phyloP scores from a whole-genome alignment of 2,113 vertebrate species.

The Cyprinodon brontotheroides region DNA sequence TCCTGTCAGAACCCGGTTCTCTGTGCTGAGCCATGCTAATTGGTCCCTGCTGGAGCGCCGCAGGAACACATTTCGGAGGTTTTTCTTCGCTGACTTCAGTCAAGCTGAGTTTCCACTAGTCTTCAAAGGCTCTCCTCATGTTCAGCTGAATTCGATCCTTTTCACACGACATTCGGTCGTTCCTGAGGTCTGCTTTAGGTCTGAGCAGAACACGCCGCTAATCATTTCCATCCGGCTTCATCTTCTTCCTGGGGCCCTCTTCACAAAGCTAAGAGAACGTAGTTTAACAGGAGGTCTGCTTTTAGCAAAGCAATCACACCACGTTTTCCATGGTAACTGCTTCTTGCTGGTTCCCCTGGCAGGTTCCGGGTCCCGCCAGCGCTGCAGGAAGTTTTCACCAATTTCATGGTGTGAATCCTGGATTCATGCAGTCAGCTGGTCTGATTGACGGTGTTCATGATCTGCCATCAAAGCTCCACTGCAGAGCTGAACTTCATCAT shows the following conservation, averaged over 20 bases:
- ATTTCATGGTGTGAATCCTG: too few species aligned
- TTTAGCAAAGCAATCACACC: too few species aligned
- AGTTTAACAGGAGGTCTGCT: background rate
- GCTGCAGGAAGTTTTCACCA: too few species aligned
- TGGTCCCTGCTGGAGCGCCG: slow-evolving; percentile 19
- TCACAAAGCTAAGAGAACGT: too few species aligned
- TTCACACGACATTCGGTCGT: background rate
- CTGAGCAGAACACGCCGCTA: too few species aligned
- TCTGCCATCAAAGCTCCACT: too few species aligned
- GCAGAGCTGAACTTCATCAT: too few species aligned
- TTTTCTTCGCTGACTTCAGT: background rate
- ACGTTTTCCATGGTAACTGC: background rate
- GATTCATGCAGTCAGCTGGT: too few species aligned
- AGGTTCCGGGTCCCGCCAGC: too few species aligned
- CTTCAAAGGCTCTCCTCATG: background rate
- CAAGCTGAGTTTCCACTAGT: background rate
- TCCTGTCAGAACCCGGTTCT: slow-evolving; percentile 11
- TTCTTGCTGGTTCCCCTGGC: background rate
- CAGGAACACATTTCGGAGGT: background rate
- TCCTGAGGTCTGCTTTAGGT: background rate
- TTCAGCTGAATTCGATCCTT: background rate
- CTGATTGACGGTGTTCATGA: too few species aligned
- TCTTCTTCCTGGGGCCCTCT: too few species aligned
- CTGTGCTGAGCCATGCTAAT: slow-evolving; percentile 8
- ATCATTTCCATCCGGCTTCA: background rate